Conservation (phyloP, 2,888 invertebrate species). For the Chrysolina americana region DNA sequence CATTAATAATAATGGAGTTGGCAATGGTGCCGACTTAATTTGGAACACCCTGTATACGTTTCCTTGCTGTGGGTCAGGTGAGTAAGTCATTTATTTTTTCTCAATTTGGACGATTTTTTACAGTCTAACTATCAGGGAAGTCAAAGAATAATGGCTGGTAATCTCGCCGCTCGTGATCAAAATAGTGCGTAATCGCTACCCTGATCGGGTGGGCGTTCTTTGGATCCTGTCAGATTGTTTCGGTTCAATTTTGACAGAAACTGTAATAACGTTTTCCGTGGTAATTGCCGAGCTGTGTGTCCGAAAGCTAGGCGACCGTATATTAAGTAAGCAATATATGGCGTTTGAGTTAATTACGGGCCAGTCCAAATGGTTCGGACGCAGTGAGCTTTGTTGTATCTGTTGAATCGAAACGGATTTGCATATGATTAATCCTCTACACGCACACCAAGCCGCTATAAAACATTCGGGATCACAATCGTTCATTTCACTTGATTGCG, state of each 20-base stretch:
- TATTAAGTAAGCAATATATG: slow-evolving; percentile 34
- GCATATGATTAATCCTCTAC: slow-evolving; percentile 65
- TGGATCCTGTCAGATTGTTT: neutral
- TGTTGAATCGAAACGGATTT: slow-evolving; percentile 58
- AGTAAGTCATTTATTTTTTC: no score
- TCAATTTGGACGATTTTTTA: no score
- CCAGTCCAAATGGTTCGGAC: slow-evolving; percentile 35
- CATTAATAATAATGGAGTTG: no score
- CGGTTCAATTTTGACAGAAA: slow-evolving; percentile 9
- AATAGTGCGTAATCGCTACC: no score
- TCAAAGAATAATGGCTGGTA: no score
- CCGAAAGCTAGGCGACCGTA: slow-evolving; percentile 28
- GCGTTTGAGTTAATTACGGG: slow-evolving; percentile 40
- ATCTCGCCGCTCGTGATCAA: no score
- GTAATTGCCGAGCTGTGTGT: slow-evolving; percentile 38
- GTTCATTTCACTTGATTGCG: slow-evolving; percentile 61
- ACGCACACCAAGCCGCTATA: slow-evolving; percentile 62
- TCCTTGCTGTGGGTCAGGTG: no score
- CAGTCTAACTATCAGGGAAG: no score
- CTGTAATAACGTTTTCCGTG: slow-evolving; percentile 9
- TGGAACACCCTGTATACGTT: no score
- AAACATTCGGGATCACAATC: slow-evolving; percentile 61
- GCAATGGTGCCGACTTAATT: no score
- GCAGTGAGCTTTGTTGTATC: slow-evolving; percentile 46
- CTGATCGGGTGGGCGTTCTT: neutral